These are phyloP conservation scores for Hirtodrosophila histrioides DNA, from an alignment of 2,888 invertebrate species.

Conservation along the genomic window DNA sequence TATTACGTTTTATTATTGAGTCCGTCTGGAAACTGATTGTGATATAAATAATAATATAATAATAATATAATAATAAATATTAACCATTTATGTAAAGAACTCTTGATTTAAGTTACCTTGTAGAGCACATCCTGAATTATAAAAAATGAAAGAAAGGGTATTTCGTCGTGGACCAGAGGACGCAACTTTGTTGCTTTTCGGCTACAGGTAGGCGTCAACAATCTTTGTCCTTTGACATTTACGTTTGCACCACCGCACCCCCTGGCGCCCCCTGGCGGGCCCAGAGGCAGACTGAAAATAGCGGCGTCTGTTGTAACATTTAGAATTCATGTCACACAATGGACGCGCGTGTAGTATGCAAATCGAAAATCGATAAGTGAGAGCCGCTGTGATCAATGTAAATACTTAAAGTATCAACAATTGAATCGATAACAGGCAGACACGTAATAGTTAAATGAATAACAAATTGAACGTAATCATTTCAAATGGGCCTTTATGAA, in stretches of 20 bases:
- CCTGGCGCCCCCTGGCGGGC: not conserved
- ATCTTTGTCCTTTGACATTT: conserved; percentile 70
- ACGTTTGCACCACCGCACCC: conserved; percentile 13
- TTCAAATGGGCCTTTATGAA: not conserved
- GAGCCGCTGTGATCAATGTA: conserved; percentile 28
- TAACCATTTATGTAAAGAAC: no score
- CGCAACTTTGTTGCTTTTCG: conserved; percentile 10
- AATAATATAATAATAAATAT: no score
- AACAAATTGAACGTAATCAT: conserved; percentile 11
- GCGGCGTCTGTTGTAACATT: conserved; percentile 29
- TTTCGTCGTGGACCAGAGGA: not conserved
- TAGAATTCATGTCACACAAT: conserved; percentile 46
- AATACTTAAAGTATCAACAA: conserved; percentile 23
- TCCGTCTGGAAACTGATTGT: no score
- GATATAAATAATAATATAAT: no score
- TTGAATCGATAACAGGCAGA: conserved; percentile 45
- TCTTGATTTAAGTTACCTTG: no score
- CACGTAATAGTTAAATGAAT: conserved; percentile 5
- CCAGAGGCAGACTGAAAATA: conserved; percentile 17
- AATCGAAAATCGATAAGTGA: conserved; percentile 67
- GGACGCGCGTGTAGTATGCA: conserved; percentile 36
- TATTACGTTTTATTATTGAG: no score
- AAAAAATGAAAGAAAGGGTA: conserved; percentile 24
- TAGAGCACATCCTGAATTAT: no score
- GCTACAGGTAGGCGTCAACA: conserved; percentile 42